Evolutionary conservation across 2,113 vertebrate species (phyloP).

Genomic region (Ailurus styani): DNA sequence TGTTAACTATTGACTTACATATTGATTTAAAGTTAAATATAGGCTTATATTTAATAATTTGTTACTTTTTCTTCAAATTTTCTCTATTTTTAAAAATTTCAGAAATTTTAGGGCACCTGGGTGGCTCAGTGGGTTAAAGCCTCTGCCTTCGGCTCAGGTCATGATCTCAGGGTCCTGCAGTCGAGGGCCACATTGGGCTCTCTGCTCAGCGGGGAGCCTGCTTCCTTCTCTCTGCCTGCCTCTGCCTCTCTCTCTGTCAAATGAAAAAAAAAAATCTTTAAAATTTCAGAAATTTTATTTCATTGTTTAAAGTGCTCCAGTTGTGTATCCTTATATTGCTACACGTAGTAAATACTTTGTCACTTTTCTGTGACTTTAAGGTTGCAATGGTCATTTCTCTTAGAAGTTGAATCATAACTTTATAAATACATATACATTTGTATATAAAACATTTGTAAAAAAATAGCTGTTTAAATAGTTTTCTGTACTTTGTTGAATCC

Average conservation of each 20-base stretch:
- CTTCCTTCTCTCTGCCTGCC: no score
- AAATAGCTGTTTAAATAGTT: not conserved
- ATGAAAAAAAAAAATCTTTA: no score
- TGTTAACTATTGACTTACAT: not conserved
- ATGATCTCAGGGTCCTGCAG: no score
- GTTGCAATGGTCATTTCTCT: not conserved
- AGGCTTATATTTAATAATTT: not conserved
- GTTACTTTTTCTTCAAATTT: not conserved
- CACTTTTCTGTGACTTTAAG: not conserved
- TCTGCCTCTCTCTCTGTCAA: no score
- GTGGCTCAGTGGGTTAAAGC: no score
- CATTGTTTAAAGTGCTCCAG: not conserved
- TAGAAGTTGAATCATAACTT: not conserved
- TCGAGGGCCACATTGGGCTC: no score
- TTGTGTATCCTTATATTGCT: not conserved
- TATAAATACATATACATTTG: not conserved
- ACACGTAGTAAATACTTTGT: not conserved
- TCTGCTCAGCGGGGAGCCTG: no score
- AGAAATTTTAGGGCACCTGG: not conserved
- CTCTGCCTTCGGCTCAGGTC: no score
- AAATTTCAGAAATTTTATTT: not conserved
- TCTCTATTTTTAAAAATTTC: not conserved
- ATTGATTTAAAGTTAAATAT: not conserved
- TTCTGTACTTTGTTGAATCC: constrained; percentile 2
- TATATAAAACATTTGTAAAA: not conserved